Conservation (phyloP, 1,140 invertebrate species). For the Aleiodes sp. region DNA sequence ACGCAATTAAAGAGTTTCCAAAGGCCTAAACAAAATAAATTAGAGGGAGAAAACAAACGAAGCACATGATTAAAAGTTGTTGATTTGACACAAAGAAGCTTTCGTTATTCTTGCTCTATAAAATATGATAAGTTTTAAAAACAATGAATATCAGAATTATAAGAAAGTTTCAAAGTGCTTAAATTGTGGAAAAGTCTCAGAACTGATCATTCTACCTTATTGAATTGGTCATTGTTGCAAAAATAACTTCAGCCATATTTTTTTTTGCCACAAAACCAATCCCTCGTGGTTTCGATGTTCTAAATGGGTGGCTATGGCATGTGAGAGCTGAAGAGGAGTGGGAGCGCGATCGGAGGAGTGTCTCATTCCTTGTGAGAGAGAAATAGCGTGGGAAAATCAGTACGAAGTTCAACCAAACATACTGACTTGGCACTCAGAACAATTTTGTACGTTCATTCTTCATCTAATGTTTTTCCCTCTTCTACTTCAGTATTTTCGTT, state of each 20-base stretch:
- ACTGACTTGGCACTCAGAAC: too few species aligned
- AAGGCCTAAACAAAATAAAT: neutral
- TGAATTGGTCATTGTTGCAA: neutral
- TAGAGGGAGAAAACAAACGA: neutral
- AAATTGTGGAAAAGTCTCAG: neutral
- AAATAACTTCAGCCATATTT: neutral
- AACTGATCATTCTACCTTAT: neutral
- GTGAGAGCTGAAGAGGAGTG: too few species aligned
- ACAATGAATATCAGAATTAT: neutral
- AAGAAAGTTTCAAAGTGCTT: neutral
- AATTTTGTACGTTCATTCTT: too few species aligned
- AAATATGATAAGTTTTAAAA: neutral
- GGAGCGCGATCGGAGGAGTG: too few species aligned
- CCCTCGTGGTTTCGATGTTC: too few species aligned
- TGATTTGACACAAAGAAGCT: neutral
- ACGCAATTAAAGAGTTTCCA: conserved; percentile 11
- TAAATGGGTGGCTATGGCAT: too few species aligned
- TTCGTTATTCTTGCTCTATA: neutral
- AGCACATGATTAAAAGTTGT: neutral
- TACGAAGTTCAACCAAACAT: neutral
- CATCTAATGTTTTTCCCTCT: neutral
- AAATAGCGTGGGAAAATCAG: neutral
- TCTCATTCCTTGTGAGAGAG: too few species aligned
- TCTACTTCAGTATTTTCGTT: too few species aligned
- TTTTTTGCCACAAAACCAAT: neutral